phyloP scores from a whole-genome alignment of 2,888 invertebrate genomes.

The Dascillus cervinus region DNA sequence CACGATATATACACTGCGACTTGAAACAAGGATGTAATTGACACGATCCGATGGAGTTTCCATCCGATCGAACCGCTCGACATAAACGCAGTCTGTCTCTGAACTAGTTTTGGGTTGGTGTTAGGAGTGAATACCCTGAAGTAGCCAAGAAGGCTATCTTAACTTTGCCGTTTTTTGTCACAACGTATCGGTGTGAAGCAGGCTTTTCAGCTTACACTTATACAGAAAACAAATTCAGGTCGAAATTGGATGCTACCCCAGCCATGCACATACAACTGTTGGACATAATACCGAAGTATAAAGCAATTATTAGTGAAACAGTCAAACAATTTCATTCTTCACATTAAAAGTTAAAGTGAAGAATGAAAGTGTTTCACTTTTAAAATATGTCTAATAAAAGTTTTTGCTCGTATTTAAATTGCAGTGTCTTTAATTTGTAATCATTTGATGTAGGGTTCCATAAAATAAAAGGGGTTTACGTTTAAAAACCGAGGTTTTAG shows the following conservation, averaged over 20 bases:
- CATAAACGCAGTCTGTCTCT: no score
- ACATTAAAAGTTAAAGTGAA: no score
- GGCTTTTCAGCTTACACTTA: no score
- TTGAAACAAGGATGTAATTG: no score
- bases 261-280: slow-evolving; percentile 7
- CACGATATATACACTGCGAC: no score
- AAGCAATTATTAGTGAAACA: slow-evolving; percentile 7
- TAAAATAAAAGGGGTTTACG: slow-evolving; percentile 6
- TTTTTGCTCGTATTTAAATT: no score
- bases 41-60: no score
- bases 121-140: slow-evolving; percentile 28
- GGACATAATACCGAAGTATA: slow-evolving; percentile 8
- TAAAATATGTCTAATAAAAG: no score
- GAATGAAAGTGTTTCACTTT: no score
- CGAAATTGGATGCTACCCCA: no score
- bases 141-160: slow-evolving; percentile 7
- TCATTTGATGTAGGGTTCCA: slow-evolving; percentile 8
- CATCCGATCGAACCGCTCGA: no score
- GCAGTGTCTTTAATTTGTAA: slow-evolving; percentile 10
- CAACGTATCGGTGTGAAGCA: slow-evolving; percentile 5
- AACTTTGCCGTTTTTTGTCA: slow-evolving; percentile 2
- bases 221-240: no score
- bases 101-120: slow-evolving; percentile 49
- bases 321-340: slow-evolving; percentile 12
- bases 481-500: slow-evolving; percentile 5